Evolutionary conservation across 2,888 invertebrate genomes (phyloP).

Genomic region (Sicus ferrugineus): DNA sequence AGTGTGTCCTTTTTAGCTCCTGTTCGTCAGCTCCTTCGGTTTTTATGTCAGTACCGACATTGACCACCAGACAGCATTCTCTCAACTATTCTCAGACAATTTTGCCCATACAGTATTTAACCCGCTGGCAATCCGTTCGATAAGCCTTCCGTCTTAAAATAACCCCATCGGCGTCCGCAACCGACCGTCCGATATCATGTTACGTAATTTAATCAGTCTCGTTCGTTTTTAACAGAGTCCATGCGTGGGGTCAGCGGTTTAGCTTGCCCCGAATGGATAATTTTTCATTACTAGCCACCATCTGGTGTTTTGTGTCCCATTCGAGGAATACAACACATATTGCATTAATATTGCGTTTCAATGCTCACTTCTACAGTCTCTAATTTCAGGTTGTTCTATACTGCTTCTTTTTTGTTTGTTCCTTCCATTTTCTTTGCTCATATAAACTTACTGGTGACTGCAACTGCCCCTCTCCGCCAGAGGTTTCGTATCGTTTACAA

Average conservation of each 20-base stretch:
- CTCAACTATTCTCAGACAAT: too few relatives aligned
- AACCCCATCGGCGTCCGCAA: not conserved
- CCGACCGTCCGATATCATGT: conserved; percentile 3
- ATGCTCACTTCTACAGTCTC: not conserved
- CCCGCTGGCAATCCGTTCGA: too few relatives aligned
- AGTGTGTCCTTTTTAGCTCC: too few relatives aligned
- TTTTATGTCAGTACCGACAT: too few relatives aligned
- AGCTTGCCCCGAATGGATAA: not conserved
- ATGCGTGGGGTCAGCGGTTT: not conserved
- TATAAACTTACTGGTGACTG: too few relatives aligned
- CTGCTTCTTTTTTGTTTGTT: not conserved
- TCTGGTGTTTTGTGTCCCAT: not conserved
- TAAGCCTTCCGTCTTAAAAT: not conserved
- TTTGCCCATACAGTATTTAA: too few relatives aligned
- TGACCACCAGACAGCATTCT: too few relatives aligned
- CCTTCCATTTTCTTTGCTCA: not conserved
- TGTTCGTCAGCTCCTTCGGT: too few relatives aligned
- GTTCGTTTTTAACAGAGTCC: not conserved
- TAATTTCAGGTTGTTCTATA: not conserved
- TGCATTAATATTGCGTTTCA: too few relatives aligned
- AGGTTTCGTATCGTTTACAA: conserved; percentile 34
- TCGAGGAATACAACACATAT: not conserved
- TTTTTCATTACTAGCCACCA: conserved; percentile 12
- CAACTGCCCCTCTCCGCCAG: not conserved
- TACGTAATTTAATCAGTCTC: not conserved